These are phyloP conservation scores for Habrosyne pyritoides DNA, from an alignment of 2,888 invertebrate genomes.

Conservation along the genomic window DNA sequence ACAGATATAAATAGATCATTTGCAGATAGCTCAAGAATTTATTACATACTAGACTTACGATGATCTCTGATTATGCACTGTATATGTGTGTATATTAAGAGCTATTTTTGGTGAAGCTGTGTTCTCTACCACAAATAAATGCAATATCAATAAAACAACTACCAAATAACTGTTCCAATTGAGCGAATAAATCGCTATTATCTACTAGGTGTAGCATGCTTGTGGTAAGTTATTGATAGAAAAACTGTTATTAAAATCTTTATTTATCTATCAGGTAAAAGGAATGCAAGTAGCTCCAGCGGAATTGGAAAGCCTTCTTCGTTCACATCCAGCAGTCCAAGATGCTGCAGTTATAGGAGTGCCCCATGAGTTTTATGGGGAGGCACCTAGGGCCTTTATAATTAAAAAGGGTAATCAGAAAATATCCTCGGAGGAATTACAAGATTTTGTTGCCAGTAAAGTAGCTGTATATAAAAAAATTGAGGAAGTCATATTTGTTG, in stretches of 20 bases:
- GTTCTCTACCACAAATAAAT: too few species aligned
- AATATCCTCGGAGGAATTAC: constrained; percentile 72
- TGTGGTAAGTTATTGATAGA: not conserved
- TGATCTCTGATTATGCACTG: too few species aligned
- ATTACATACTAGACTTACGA: too few species aligned
- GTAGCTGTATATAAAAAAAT: constrained; percentile 92
- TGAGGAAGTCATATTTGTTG: constrained; percentile 85
- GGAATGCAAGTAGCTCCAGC: constrained; percentile 94
- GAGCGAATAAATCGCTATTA: too few species aligned
- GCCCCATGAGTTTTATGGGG: constrained; percentile 88
- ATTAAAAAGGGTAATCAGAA: constrained; percentile 80
- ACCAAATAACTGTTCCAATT: too few species aligned
- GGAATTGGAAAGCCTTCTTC: constrained; percentile 91
- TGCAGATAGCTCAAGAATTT: too few species aligned
- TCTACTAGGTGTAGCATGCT: too few species aligned
- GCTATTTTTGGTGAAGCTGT: too few species aligned
- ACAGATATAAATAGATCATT: too few species aligned
- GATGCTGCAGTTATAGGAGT: constrained; percentile 95
- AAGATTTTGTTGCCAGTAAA: constrained; percentile 85
- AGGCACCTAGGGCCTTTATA: constrained; percentile 91
- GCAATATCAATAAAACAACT: too few species aligned
- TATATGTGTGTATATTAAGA: too few species aligned
- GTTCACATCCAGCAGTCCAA: constrained; percentile 88
- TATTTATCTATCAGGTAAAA: constrained; percentile 77
- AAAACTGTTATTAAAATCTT: not conserved